A percentile compares a stretch with the other conserved stretches of the same genome.
These are phyloP conservation scores for Rhagium mordax DNA, from an alignment of 2,888 invertebrate genomes.

Conservation along the genomic window DNA sequence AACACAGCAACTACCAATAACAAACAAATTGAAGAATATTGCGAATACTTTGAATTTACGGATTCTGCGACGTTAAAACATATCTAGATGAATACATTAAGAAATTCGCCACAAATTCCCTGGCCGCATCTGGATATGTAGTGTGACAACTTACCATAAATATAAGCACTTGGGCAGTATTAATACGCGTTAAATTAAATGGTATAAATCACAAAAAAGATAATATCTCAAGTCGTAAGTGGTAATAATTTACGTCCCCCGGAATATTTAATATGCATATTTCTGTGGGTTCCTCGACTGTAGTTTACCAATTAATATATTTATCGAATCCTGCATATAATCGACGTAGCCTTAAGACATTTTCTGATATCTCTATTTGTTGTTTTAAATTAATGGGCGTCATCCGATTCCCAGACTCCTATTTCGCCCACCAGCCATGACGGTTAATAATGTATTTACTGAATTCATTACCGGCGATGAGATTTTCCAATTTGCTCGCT, in stretches of 20 bases:
- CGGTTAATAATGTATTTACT: constrained; percentile 1
- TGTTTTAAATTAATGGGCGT: constrained; percentile 52
- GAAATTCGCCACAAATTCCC: background rate
- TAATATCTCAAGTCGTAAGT: constrained; percentile 1
- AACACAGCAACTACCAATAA: too few species aligned
- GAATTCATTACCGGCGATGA: background rate
- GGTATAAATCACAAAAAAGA: constrained; percentile 8
- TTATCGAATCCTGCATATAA: constrained; percentile 6
- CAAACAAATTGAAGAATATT: too few species aligned
- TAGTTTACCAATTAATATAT: constrained; percentile 11
- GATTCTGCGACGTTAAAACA: background rate
- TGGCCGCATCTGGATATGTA: background rate
- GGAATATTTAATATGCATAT: constrained; percentile 22
- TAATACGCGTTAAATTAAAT: background rate
- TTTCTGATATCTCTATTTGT: constrained; percentile 51
- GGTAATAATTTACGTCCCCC: background rate
- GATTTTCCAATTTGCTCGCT: background rate
- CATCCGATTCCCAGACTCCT: constrained; percentile 35
- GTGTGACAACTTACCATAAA: background rate
- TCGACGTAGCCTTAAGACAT: background rate
- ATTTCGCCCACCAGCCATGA: constrained; percentile 8
- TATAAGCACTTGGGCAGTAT: background rate
- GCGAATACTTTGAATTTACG: too few species aligned
- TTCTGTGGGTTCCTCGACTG: constrained; percentile 7
- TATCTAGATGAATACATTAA: background rate